These are phyloP conservation scores for Trichopoda pennipes DNA, from an alignment of 2,888 invertebrate species.

Conservation along the genomic window DNA sequence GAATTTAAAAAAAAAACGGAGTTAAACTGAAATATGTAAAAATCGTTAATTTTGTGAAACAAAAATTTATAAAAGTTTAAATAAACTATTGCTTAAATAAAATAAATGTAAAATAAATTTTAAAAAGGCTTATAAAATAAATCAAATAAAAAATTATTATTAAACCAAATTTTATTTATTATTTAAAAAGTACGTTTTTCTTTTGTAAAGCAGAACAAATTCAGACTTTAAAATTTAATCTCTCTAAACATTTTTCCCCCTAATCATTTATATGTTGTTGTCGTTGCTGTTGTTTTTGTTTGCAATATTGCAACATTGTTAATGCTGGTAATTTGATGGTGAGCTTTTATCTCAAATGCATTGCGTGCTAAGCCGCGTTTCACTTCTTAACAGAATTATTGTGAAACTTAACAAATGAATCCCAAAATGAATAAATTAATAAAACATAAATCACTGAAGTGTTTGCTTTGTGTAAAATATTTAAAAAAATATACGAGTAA, in stretches of 20 bases:
- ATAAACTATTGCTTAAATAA: constrained; percentile 27
- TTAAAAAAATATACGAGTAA: too few relatives aligned
- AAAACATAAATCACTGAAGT: constrained; percentile 40
- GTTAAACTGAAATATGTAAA: constrained; percentile 12
- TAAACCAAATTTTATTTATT: too few relatives aligned
- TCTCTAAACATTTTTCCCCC: constrained; percentile 17
- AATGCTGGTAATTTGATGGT: constrained; percentile 19
- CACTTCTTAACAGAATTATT: constrained; percentile 47
- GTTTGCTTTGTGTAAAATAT: neutral
- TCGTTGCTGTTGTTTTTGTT: constrained; percentile 22
- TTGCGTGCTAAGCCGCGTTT: constrained; percentile 59
- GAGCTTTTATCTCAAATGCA: constrained; percentile 21
- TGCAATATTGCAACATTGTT: constrained; percentile 26
- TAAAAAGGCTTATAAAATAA: neutral
- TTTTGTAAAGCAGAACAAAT: too few relatives aligned
- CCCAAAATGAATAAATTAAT: constrained; percentile 26
- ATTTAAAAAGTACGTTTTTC: too few relatives aligned
- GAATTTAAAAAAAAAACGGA: neutral
- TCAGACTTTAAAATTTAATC: constrained; percentile 39
- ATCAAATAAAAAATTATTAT: too few relatives aligned
- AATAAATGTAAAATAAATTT: constrained; percentile 1
- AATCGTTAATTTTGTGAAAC: neutral
- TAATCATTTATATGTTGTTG: constrained; percentile 26
- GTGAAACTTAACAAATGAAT: constrained; percentile 31
- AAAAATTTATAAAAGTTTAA: neutral